Evolutionary conservation across 2,113 vertebrate genomes (phyloP), one percentile per base, ranked within the genome.

Genomic region (Amphiprion percula): DNA sequence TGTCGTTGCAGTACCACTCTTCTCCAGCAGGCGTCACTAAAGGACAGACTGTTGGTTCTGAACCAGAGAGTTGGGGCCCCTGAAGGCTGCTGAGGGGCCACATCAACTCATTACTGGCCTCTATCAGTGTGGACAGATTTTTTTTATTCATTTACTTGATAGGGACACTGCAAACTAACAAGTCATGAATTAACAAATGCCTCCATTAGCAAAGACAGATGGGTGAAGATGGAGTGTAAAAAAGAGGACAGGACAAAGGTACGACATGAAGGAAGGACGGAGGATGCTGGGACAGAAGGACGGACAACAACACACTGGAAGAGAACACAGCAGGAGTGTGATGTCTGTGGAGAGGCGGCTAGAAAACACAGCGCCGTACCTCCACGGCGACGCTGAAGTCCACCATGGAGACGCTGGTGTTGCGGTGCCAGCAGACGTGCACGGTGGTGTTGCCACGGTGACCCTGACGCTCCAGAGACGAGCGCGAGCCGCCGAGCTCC

Each of bases 341-440:
- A 63, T 12, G 67, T 46, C 4, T 14, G 54, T 23, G 37, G 68
- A 50, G n/a, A 47, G 30, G 54, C n/a, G 6, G 4, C n/a, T 33
- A 4, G 30, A 21, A 61, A 21, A 64, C 17, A 28, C 50, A 23
- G 59, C 1, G n/a, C 0, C 8, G 66, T 86, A 99, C 98, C 98
- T 99, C 98, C 87, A 97, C 97, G 2, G 98, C 98, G 64, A 97
- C 90, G 86, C 97, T 99, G 87, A 99, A 99, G 95, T 99, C 98
- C 95, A 99, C 93, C 97, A 99, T 98, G 88, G 98, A 99, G 79
- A 99, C 98, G 55, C 98, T 99, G 94, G 98, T 99, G 94, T 96
- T 98, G 89, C 97, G 96, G 80, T 99, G 98, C 98, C 98, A 99
- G 94, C 98, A 99, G 81, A 99, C 98, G 54, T 99, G 97, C 84